Base-by-base conservation (phyloP, 2,113 vertebrate genomes). In the Parotia lawesii region DNA sequence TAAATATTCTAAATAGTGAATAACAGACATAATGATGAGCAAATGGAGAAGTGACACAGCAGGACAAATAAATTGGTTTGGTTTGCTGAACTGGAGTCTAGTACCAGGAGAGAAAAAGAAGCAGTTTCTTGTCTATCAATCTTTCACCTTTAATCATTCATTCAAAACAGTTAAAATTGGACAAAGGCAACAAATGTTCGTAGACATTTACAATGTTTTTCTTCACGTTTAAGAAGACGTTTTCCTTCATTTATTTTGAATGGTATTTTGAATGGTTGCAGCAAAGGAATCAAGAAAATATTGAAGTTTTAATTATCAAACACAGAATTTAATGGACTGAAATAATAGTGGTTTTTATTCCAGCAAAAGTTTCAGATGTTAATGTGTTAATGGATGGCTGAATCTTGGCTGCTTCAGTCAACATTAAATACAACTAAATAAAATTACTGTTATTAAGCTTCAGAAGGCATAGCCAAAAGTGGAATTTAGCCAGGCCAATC, bases 401-500 rank as follows among this genome's bases (percentile, higher is more conserved):
- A 70, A 64, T 75, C 57, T 84, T 81, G 44, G 27, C 25, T 56
- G 35, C 10, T 74, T 12, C 72, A 44, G 19, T 44, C 1, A 9
- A 66, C 20, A 64, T 51, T 60, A 84, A 71, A 47, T 40, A 37
- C 16, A 80, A 42, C 24, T 37, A 38, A 25, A 69, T 53, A 75
- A 89, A 81, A 86, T 67, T 56, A 51, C 25, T 64, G 7, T 56
- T 87, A 60, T 47, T 84, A 72, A 71, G 20, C 35, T 51, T 93
- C 16, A 80, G 37, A 84, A 86, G 7, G 7, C 6, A 1, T 60
- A 87, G 15, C 19, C 22, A 78, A 73, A 77, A 29, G 21, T 48
- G 70, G 64, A 71, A 75, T 81, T 88, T 74, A 51, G 15, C 33
- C 35, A 77, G 12, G 14, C 92, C 85, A 76, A 64, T 92, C 51